phyloP scores from a whole-genome alignment of 2,113 vertebrate genomes.

The Stomatorhinus ivindoensis region DNA sequence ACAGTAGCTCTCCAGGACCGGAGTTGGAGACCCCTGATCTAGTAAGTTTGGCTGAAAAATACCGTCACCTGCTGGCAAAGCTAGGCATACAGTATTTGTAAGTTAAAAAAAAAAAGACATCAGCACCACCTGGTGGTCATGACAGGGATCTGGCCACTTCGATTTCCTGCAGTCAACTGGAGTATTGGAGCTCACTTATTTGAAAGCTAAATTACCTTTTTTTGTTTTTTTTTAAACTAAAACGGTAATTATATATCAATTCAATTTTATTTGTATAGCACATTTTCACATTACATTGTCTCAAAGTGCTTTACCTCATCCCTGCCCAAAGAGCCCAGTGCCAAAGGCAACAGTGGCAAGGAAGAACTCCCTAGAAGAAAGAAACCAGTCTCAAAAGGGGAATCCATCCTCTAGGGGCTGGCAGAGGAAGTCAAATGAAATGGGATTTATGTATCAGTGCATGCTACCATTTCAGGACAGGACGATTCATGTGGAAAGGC shows the following conservation, averaged over 20 bases:
- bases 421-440: no score
- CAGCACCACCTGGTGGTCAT: not conserved
- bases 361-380: no score
- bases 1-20: no score
- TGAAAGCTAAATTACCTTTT: not conserved
- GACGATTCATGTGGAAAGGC: not conserved
- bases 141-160: not conserved
- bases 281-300: no score
- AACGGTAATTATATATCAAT: not conserved
- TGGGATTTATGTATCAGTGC: not conserved
- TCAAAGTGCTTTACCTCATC: no score
- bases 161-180: not conserved
- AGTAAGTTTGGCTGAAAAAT: not conserved
- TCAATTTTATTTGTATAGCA: no score
- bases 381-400: no score
- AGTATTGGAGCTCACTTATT: not conserved
- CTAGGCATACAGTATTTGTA: not conserved
- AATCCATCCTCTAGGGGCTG: no score
- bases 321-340: no score
- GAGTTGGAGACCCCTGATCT: no score
- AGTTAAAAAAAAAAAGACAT: not conserved
- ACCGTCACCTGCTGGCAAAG: constrained; percentile 6
- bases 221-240: not conserved
- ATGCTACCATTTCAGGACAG: not conserved
- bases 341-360: no score